Conservation (phyloP, 92 coral and sea anemone species). For the Siderastrea radians region DNA sequence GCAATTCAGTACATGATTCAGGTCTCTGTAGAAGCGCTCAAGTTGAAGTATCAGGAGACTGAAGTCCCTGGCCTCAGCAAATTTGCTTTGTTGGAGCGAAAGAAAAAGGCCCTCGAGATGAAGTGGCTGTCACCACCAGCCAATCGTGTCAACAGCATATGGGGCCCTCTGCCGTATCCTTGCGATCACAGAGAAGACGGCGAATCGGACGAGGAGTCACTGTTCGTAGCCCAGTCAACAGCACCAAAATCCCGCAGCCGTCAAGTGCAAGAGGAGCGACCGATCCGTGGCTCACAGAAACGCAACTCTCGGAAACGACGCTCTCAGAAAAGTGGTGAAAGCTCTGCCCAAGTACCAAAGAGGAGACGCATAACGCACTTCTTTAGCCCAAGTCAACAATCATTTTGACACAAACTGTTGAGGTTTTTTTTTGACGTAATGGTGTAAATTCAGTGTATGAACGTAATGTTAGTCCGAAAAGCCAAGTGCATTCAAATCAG, state of each 20-base stretch:
- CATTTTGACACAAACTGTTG: no score
- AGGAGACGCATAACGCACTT: no score
- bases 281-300: background rate
- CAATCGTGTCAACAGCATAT: background rate
- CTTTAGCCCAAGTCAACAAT: no score
- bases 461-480: no score
- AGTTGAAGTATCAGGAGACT: background rate
- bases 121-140: background rate
- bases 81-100: background rate
- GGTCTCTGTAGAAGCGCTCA: background rate
- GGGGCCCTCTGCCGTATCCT: conserved; percentile 2
- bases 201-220: background rate
- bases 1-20: background rate
- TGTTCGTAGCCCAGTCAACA: background rate
- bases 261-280: no score
- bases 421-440: no score
- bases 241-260: background rate
- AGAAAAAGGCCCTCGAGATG: background rate
- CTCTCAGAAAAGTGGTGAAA: background rate
- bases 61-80: background rate
- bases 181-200: background rate
- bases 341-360: no score
- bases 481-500: no score
- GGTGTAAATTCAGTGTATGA: no score
- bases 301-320: background rate